These are phyloP conservation scores for Dryocosmus kuriphilus DNA, from an alignment of 2,888 invertebrate species.

Conservation along the genomic window DNA sequence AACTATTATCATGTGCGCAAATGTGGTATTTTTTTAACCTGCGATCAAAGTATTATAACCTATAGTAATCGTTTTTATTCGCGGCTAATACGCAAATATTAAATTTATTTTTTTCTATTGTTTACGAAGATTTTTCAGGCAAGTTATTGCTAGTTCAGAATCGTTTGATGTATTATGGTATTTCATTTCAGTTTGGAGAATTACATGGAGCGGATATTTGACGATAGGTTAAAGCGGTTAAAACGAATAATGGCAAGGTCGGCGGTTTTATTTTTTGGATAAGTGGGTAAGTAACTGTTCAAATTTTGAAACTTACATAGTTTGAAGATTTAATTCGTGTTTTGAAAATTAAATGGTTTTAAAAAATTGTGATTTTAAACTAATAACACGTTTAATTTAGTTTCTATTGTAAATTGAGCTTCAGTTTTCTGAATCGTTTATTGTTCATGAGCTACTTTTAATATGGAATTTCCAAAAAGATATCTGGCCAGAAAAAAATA, in stretches of 20 bases:
- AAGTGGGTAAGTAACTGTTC: not conserved
- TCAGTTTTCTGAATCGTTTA: no score
- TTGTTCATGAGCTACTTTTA: no score
- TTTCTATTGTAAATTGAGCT: no score
- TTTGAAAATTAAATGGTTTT: no score
- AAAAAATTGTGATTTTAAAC: no score
- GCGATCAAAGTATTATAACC: constrained; percentile 23
- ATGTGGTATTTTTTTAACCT: not conserved
- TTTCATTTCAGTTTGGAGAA: not conserved
- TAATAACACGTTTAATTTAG: no score
- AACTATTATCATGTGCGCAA: not conserved
- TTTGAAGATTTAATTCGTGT: no score
- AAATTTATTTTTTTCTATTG: not conserved
- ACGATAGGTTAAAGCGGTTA: not conserved
- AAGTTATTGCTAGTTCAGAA: not conserved
- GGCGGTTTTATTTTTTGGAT: constrained; percentile 12
- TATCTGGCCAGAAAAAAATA: no score
- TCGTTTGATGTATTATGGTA: not conserved
- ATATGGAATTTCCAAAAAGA: no score
- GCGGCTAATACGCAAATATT: not conserved
- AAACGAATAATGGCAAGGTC: constrained; percentile 8
- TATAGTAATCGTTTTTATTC: constrained; percentile 1
- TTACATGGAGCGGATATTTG: not conserved
- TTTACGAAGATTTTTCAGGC: not conserved
- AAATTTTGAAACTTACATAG: no score